Evolutionary conservation across 2,888 invertebrate genomes (phyloP).

Genomic region (Dolichomitus sp.): DNA sequence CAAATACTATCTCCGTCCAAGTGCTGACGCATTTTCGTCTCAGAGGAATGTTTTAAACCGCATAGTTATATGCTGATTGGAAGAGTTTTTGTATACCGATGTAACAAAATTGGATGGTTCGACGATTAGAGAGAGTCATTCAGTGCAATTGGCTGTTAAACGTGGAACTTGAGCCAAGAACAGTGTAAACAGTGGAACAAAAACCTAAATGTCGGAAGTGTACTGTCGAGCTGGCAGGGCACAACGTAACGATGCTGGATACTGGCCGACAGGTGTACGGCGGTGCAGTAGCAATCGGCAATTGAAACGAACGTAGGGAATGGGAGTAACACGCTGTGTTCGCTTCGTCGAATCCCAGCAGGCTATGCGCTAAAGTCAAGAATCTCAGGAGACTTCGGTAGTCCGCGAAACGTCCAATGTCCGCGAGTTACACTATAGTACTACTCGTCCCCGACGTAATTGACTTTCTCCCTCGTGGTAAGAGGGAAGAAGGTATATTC

Average conservation of each 20-base stretch:
- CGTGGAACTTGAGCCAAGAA: conserved; percentile 14
- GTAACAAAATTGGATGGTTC: conserved; percentile 37
- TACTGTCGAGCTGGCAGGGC: conserved; percentile 37
- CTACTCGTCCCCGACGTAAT: conserved; percentile 76
- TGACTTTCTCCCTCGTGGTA: conserved; percentile 76
- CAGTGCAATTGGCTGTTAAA: neutral
- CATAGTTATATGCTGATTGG: conserved; percentile 18
- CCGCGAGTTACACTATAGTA: conserved; percentile 24
- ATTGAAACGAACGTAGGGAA: conserved; percentile 52
- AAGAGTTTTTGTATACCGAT: neutral
- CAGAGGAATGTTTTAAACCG: neutral
- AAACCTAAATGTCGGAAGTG: conserved; percentile 71
- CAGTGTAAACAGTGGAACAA: conserved; percentile 32
- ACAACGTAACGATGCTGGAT: conserved; percentile 64
- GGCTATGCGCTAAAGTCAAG: conserved; percentile 24
- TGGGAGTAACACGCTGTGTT: conserved; percentile 24
- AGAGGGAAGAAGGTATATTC: conserved; percentile 68
- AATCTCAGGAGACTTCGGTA: conserved; percentile 73
- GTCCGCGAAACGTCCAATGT: conserved; percentile 59
- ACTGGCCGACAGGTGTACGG: conserved; percentile 68
- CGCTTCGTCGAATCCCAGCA: conserved; percentile 39
- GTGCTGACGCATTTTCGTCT: neutral
- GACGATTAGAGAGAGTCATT: conserved; percentile 15
- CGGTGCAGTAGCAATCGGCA: conserved; percentile 56
- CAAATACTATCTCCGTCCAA: neutral